phyloP scores from a whole-genome alignment of 2,888 invertebrate genomes.

The Alviniconcha strummeri region DNA sequence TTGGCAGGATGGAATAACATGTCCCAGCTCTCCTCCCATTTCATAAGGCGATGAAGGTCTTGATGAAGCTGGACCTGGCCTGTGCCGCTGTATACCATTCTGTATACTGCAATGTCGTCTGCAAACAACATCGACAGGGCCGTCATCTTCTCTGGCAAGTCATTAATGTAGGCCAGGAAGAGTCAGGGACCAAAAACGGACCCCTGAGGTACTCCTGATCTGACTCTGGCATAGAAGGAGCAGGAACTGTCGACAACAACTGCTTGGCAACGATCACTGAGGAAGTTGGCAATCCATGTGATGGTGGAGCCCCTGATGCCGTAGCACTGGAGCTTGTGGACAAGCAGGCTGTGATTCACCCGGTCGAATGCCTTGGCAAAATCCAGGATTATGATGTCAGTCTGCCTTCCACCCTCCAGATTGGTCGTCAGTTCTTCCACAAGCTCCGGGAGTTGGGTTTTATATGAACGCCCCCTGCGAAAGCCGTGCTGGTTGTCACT shows the following conservation, averaged over 20 bases:
- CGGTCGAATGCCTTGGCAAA: background rate
- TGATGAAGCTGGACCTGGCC: background rate
- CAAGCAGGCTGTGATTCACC: background rate
- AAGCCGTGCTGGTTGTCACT: too few relatives aligned
- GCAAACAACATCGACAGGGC: background rate
- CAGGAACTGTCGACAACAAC: background rate
- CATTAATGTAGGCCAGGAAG: background rate
- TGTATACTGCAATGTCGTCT: background rate
- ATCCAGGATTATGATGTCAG: too few relatives aligned
- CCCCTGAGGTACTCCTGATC: background rate
- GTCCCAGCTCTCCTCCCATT: background rate
- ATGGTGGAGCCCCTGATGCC: background rate
- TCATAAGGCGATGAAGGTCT: background rate
- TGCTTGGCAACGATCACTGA: background rate
- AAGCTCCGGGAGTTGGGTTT: too few relatives aligned
- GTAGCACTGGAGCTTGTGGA: conserved; percentile 6
- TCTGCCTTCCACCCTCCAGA: too few relatives aligned
- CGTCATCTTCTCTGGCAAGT: background rate
- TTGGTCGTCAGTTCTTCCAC: too few relatives aligned
- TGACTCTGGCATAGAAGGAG: background rate
- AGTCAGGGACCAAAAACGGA: background rate
- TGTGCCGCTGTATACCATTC: background rate
- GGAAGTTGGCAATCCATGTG: background rate
- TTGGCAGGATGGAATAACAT: background rate
- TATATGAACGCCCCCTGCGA: too few relatives aligned